Conservation (phyloP, 2,888 invertebrate genomes). For the Athetis lepigone region DNA sequence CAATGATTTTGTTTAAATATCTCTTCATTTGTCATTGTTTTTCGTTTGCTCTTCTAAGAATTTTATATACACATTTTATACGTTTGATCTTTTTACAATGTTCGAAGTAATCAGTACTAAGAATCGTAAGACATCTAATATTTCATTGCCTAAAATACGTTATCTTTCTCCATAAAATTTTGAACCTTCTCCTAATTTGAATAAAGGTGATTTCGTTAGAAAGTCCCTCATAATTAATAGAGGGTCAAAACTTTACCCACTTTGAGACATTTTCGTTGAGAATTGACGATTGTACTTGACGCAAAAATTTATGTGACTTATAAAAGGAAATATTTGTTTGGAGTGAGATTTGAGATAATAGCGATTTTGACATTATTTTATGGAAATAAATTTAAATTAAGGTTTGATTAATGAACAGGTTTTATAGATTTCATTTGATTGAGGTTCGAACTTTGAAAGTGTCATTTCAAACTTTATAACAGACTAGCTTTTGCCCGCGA, state of each 20-base stretch:
- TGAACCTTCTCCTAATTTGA: slow-evolving; percentile 44
- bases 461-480: too few species aligned
- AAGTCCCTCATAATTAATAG: slow-evolving; percentile 53
- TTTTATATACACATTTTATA: neutral
- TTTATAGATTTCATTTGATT: too few species aligned
- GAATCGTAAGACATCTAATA: slow-evolving; percentile 26
- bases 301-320: slow-evolving; percentile 68
- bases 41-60: too few species aligned
- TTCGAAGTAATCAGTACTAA: slow-evolving; percentile 25
- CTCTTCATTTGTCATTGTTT: too few species aligned
- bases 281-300: slow-evolving; percentile 63
- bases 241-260: slow-evolving; percentile 54
- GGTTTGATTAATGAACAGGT: too few species aligned
- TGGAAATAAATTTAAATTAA: too few species aligned
- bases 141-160: slow-evolving; percentile 25
- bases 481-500: too few species aligned
- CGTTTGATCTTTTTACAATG: neutral
- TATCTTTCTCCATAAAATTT: slow-evolving; percentile 27
- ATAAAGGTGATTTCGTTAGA: slow-evolving; percentile 42
- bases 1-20: neutral
- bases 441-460: too few species aligned
- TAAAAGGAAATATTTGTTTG: slow-evolving; percentile 50
- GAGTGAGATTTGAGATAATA: slow-evolving; percentile 33
- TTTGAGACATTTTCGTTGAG: slow-evolving; percentile 54
- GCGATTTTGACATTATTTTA: slow-evolving; percentile 26